Base-by-base conservation (phyloP, 2,888 invertebrate species). In the Stenotaenia linearis region DNA sequence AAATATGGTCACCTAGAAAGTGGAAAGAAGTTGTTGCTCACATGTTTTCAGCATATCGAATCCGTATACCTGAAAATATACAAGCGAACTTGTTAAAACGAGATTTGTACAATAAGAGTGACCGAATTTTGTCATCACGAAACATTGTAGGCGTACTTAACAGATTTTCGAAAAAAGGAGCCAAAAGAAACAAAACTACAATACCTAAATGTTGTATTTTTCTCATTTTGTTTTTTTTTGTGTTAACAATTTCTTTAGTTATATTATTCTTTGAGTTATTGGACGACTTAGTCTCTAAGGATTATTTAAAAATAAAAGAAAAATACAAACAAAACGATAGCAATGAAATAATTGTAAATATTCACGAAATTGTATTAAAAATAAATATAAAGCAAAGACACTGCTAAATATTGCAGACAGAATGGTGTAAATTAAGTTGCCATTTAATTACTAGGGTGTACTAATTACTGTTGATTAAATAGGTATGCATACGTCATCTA, bases 351-450 rank as follows among this genome's bases (percentile, higher is more conserved):
- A 56, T n/a, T 56, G 56, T 56, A 56, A n/a, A 56, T 56, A 56
- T 56, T 56, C 56, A 56, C 23, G 56, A 56, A 56, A 40, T 56
- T 56, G 21, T 56, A 56, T 23, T 0, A 7, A 56, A 56, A 10
- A 4, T n/a, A n/a, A n/a, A n/a, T n/a, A n/a, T n/a, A n/a, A n/a
- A n/a, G n/a, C n/a, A 18, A 56, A 18, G 56, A 56, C 56, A 56
- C 21, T 56, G 56, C 56, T 56, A 21, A 18, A 56, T 56, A 56
- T 21, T 56, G 21, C 56, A 56, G 56, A 56, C 21, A 56, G n/a
- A 56, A n/a, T 56, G 56, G 56, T 56, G 56, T 56, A 56, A 56
- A 56, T 56, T 56, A 56, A 56, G 56, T 56, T 21, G n/a, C 56
- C 12, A 21, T 56, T 56, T 18, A 56, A 56, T 23, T 56, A n/a